phyloP scores from a whole-genome alignment of 2,888 invertebrate species.

The Rhopalosiphum nymphaeae region DNA sequence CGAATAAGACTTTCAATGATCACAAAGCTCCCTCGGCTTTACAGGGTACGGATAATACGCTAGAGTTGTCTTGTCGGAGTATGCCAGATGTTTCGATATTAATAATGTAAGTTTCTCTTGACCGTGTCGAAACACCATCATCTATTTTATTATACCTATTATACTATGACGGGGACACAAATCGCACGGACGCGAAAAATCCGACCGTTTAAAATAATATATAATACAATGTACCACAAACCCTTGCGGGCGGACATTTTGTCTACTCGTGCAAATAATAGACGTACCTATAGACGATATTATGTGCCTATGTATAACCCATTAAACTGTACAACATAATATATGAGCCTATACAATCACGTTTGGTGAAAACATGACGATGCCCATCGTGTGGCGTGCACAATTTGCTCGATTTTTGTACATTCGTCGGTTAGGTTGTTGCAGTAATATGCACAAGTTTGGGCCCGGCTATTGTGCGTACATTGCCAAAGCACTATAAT shows the following conservation, averaged over 20 bases:
- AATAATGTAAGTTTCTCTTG: neutral
- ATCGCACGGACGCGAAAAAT: neutral
- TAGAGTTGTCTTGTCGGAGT: neutral
- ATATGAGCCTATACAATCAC: neutral
- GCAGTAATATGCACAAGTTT: neutral
- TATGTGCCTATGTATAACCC: neutral
- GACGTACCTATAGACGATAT: neutral
- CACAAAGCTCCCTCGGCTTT: neutral
- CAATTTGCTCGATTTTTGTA: conserved; percentile 4
- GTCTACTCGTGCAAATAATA: neutral
- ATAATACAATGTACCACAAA: neutral
- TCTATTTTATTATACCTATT: neutral
- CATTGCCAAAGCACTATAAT: neutral
- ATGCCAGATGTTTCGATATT: neutral
- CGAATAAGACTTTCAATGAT: neutral
- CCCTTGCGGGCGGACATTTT: neutral
- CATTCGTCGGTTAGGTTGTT: neutral
- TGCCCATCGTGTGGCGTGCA: neutral
- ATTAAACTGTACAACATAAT: neutral
- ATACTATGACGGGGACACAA: neutral
- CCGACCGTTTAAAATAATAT: neutral
- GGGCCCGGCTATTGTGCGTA: neutral
- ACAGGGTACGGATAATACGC: neutral
- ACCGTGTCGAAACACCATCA: neutral
- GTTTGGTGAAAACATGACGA: neutral